A percentile compares a stretch with the other conserved stretches of the same genome.
Evolutionary conservation across 2,113 vertebrate genomes (phyloP).

Genomic region (Piprites chloris): DNA sequence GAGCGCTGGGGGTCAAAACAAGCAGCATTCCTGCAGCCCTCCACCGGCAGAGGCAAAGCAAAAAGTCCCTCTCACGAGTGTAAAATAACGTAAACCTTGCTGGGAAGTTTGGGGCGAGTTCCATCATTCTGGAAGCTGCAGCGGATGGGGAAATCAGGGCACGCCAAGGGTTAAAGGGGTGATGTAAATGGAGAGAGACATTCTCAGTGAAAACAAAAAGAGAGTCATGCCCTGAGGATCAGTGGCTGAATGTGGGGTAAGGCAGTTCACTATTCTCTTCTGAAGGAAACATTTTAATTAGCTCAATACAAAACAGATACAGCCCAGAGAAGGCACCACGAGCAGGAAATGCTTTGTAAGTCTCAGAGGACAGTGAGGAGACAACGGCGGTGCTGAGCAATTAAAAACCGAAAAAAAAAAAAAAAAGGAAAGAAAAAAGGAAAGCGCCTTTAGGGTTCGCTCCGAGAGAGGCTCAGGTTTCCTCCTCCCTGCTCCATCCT

Average conservation of each 20-base stretch:
- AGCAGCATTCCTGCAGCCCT: neutral
- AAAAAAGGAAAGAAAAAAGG: neutral
- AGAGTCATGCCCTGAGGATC: constrained; percentile 57
- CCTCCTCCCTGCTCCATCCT: neutral
- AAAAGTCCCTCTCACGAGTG: neutral
- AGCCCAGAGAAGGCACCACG: constrained; percentile 11
- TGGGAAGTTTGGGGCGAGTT: neutral
- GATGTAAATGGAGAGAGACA: constrained; percentile 59
- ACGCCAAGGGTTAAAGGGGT: constrained; percentile 39
- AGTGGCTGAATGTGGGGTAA: constrained; percentile 25
- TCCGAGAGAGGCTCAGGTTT: constrained; percentile 2
- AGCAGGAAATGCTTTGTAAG: constrained; percentile 58
- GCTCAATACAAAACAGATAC: constrained; percentile 65
- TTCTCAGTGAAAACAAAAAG: constrained; percentile 60
- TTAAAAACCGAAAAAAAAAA: neutral
- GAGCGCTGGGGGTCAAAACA: neutral
- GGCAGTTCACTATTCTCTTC: constrained; percentile 12
- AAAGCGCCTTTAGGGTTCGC: neutral
- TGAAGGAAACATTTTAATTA: constrained; percentile 60
- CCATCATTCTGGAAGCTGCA: neutral
- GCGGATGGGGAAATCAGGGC: neutral
- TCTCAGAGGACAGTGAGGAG: constrained; percentile 58
- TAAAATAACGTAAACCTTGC: neutral
- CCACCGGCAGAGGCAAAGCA: neutral
- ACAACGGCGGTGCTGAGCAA: constrained; percentile 11